Percentiles rank a stretch among this genome's conserved stretches.
These are phyloP conservation scores for Tor tambroides DNA, from an alignment of 2,113 vertebrate genomes.

Conservation along the genomic window DNA sequence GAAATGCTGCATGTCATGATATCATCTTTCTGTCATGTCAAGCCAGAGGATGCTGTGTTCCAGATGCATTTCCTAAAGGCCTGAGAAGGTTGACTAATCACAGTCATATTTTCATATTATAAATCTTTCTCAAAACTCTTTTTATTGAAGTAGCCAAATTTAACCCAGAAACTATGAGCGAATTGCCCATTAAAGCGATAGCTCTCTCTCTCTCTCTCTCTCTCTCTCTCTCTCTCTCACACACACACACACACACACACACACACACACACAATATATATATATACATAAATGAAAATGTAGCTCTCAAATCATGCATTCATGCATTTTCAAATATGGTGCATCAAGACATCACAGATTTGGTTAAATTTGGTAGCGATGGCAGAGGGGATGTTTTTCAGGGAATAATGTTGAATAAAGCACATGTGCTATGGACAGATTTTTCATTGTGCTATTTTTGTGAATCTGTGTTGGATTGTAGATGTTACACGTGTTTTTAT, in stretches of 20 bases:
- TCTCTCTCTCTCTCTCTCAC: too few relatives aligned
- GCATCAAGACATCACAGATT: not conserved
- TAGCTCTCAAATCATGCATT: not conserved
- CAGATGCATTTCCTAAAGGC: not conserved
- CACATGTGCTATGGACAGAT: not conserved
- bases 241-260: too few relatives aligned
- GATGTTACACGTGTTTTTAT: not conserved
- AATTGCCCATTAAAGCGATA: not conserved
- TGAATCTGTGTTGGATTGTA: not conserved
- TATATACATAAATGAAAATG: not conserved
- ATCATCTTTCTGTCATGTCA: not conserved
- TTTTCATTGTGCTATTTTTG: not conserved
- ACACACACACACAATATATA: too few relatives aligned
- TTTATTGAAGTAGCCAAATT: not conserved
- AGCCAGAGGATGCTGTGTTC: not conserved
- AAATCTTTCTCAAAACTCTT: not conserved
- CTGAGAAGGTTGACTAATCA: not conserved
- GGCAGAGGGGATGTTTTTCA: not conserved
- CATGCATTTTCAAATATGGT: not conserved
- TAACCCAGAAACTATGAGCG: not conserved
- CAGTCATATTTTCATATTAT: not conserved
- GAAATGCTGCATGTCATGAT: conserved; percentile 15
- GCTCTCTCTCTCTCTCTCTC: not conserved
- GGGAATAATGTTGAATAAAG: not conserved
- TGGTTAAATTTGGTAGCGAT: not conserved